A percentile compares a stretch with the other conserved stretches of the same genome.
Conservation (phyloP, 2,113 vertebrate genomes). For the Dipodomys spectabilis region DNA sequence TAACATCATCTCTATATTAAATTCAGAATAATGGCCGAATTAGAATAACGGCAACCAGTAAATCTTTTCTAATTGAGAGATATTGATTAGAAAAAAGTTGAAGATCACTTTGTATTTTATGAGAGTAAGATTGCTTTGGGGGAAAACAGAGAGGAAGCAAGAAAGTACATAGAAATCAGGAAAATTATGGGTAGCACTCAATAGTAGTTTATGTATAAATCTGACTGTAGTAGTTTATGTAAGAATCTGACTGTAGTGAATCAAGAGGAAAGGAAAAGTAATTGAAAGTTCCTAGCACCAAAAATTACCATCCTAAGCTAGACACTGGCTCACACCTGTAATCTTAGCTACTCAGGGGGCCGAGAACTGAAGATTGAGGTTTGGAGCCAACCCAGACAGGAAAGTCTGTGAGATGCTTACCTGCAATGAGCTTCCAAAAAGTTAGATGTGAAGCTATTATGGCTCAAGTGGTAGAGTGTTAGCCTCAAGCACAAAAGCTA, state of each 20-base stretch:
- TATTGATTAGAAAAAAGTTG: not conserved
- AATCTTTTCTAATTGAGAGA: slow-evolving; percentile 40
- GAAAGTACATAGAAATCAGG: not conserved
- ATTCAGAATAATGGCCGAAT: slow-evolving; percentile 42
- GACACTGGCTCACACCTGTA: too few species aligned
- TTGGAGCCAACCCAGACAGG: too few species aligned
- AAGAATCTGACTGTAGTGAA: not conserved
- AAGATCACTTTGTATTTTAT: slow-evolving; percentile 15
- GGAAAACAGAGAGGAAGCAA: not conserved
- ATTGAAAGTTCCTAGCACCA: not conserved
- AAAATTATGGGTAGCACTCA: not conserved
- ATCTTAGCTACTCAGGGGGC: too few species aligned
- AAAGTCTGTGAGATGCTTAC: too few species aligned
- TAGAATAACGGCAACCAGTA: slow-evolving; percentile 21
- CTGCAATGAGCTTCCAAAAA: too few species aligned
- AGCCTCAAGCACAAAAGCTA: too few species aligned
- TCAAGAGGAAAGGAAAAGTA: not conserved
- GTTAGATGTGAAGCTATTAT: too few species aligned
- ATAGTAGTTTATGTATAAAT: not conserved
- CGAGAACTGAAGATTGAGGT: too few species aligned
- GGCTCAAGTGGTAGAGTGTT: too few species aligned
- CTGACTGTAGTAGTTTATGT: not conserved
- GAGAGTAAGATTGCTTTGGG: not conserved
- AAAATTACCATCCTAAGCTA: not conserved
- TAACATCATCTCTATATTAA: slow-evolving; percentile 51